A percentile compares a stretch with the other conserved stretches of the same genome.
phyloP scores from a whole-genome alignment of 2,113 vertebrate genomes.

The Pelvicachromis taeniatus region DNA sequence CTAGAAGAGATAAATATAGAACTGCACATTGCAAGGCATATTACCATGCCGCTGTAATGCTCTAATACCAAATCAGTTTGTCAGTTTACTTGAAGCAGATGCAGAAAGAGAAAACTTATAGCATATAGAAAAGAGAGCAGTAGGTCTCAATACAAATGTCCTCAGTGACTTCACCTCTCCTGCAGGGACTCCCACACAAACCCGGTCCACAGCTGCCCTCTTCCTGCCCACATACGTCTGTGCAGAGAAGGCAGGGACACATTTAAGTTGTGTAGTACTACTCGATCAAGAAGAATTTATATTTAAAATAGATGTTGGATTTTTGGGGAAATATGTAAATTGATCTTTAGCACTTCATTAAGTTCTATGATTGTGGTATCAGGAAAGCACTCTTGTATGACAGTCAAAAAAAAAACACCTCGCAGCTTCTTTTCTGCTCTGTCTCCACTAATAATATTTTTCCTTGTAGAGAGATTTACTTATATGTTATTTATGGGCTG shows the following conservation, averaged over 20 bases:
- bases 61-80: not conserved
- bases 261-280: not conserved
- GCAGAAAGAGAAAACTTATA: not conserved
- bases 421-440: not conserved
- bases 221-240: constrained; percentile 83
- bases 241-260: constrained; percentile 26
- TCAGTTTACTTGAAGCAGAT: not conserved
- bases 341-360: not conserved
- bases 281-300: not conserved
- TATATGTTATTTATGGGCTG: not conserved
- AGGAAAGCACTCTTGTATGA: not conserved
- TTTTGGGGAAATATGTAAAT: not conserved
- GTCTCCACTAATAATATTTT: not conserved
- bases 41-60: not conserved
- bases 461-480: not conserved
- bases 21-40: not conserved
- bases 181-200: constrained; percentile 89
- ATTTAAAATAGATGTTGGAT: not conserved
- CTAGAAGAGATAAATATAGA: not conserved
- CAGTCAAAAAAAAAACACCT: not conserved
- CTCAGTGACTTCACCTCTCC: constrained; percentile 81
- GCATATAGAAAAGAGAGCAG: not conserved
- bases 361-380: not conserved
- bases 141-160: not conserved
- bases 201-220: constrained; percentile 86